A percentile compares a stretch with the other conserved stretches of the same genome.
These are phyloP conservation scores for Doryteuthis pealeii DNA, from an alignment of 1,140 invertebrate genomes.

Conservation along the genomic window DNA sequence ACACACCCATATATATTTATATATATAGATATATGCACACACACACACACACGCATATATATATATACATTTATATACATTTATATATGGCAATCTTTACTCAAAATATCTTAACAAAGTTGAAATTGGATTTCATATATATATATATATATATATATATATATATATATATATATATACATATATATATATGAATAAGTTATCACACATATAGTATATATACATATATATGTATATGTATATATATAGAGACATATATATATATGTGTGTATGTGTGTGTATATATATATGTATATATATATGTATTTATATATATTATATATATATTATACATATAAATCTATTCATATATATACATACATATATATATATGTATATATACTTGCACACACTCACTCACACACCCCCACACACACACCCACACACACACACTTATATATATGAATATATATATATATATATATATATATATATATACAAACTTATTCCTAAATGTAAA, in stretches of 20 bases:
- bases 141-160: neutral
- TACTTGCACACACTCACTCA: too few relatives aligned
- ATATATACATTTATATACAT: neutral
- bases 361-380: too few relatives aligned
- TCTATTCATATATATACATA: neutral
- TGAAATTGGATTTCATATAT: neutral
- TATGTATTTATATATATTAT: neutral
- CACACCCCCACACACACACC: neutral
- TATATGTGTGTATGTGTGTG: neutral
- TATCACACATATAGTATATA: neutral
- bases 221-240: neutral
- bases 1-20: neutral
- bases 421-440: neutral
- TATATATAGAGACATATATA: too few relatives aligned
- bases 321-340: neutral
- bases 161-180: neutral
- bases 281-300: neutral
- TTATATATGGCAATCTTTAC: neutral
- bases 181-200: neutral
- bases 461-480: neutral
- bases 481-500: neutral
- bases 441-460: conserved; percentile 4
- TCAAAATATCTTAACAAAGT: neutral
- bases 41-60: neutral
- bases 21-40: neutral